Conservation (phyloP, 2,888 invertebrate species). For the Noctua comes region DNA sequence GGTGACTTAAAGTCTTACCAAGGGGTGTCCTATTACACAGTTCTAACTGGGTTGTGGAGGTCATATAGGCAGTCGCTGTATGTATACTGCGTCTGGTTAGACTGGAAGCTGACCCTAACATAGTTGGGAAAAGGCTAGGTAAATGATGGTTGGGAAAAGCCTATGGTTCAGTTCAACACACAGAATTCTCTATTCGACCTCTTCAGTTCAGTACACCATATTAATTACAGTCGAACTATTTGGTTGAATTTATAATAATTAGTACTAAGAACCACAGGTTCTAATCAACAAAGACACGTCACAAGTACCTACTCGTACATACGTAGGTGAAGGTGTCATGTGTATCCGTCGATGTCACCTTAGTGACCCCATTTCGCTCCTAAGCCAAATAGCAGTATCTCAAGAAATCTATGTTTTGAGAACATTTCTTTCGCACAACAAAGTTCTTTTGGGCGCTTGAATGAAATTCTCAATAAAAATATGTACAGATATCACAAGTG, state of each 20-base stretch:
- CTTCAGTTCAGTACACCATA: neutral
- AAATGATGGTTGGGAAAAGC: neutral
- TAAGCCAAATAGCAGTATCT: neutral
- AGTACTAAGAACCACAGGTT: constrained; percentile 7
- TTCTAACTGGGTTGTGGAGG: too few relatives aligned
- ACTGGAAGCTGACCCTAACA: too few relatives aligned
- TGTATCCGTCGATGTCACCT: neutral
- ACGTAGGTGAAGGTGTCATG: constrained; percentile 6
- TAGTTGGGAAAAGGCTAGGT: too few relatives aligned
- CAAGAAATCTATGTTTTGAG: neutral
- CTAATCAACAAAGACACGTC: constrained; percentile 12
- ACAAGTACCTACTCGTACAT: neutral
- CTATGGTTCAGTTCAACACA: neutral
- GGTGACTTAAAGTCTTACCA: too few relatives aligned
- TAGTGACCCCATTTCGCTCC: neutral
- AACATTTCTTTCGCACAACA: neutral
- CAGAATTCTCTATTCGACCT: neutral
- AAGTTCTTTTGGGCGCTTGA: neutral
- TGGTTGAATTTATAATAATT: neutral
- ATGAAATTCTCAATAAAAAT: neutral
- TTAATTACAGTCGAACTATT: neutral
- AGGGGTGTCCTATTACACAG: too few relatives aligned
- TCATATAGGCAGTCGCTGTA: too few relatives aligned
- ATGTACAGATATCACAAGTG: neutral
- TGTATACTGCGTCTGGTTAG: too few relatives aligned